Conservation (phyloP, 1,140 invertebrate genomes). For the Rhyacophila brunnea region DNA sequence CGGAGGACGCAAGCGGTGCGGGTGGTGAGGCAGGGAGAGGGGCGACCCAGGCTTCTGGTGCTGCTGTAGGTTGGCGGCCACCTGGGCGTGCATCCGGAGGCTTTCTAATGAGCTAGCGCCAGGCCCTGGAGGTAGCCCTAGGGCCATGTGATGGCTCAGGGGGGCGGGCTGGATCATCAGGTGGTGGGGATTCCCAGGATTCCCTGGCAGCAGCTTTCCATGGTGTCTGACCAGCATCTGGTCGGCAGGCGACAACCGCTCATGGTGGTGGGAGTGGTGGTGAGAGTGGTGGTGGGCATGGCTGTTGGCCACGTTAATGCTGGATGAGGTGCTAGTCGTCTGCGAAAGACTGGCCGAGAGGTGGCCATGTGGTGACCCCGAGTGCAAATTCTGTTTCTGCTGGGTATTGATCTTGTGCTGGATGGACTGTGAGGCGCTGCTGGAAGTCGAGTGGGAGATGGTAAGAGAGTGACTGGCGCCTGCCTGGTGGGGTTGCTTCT, state of each 20-base stretch:
- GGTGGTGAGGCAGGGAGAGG: constrained; percentile 53
- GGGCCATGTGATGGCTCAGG: constrained; percentile 54
- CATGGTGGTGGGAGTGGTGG: constrained; percentile 56
- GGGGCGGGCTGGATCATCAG: constrained; percentile 62
- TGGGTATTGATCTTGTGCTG: constrained; percentile 60
- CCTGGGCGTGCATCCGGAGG: constrained; percentile 55
- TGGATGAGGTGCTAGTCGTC: constrained; percentile 50
- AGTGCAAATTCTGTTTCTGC: constrained; percentile 51
- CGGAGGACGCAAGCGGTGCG: constrained; percentile 48
- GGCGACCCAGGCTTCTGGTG: constrained; percentile 54
- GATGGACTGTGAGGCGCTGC: constrained; percentile 60
- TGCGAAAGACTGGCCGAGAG: constrained; percentile 54
- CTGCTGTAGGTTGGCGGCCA: constrained; percentile 52
- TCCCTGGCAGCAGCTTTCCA: constrained; percentile 53
- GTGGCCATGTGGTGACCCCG: constrained; percentile 54
- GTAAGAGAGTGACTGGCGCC: constrained; percentile 60
- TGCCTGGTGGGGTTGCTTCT: constrained; percentile 57
- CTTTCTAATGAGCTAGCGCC: constrained; percentile 54
- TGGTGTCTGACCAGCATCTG: constrained; percentile 55
- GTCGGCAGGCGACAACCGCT: constrained; percentile 53
- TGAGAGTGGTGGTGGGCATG: constrained; percentile 58
- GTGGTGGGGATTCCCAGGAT: constrained; percentile 61
- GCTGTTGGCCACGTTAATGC: constrained; percentile 51
- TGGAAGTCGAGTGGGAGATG: constrained; percentile 64
- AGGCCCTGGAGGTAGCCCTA: constrained; percentile 54